Base-by-base conservation (phyloP, 2,888 invertebrate species). In the Carabus problematicus region DNA sequence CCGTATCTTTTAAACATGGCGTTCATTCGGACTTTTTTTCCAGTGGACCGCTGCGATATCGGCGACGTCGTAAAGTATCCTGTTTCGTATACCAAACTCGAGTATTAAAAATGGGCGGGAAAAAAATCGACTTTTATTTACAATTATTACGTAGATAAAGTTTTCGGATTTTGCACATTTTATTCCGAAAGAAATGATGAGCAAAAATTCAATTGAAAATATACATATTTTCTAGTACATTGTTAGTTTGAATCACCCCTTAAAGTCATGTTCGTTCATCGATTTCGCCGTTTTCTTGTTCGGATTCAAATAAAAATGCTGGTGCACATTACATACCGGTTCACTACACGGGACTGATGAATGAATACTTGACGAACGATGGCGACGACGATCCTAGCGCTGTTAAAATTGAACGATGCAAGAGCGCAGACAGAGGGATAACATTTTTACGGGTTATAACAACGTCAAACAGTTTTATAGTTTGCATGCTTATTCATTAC, bases 81-180 rank as follows among this genome's bases (percentile, higher is more conserved):
- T 56, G 64, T 63, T 63, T 63, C 54, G 63, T 40, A 42, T 54
- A 63, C 63, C 54, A 41, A 39, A 45, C 45, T 45, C 14, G 45
- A 12, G 3, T 45, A 45, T 11, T 12, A 11, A 7, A 45, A 12
- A 8, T 8, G 42, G 43, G 61, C 63, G 9, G 9, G 42, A 43
- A 64, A 64, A 56, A 64, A 64, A 54, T 55, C 9, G 64, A 63
- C 42, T 63, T 45, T 63, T 63, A 63, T 63, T 63, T 63, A 54
- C 52, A 63, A 41, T 52, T 54, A 43, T 49, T 29, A 29, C 6
- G 6, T 6, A 29, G 29, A 29, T 29, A 29, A 29, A 29, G 29
- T 6, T 29, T 29, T 12, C 7, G 7, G 11, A 45, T 12, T 45
- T 45, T 45, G 12, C 3, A 45, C 7, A 45, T 45, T 45, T 45